Evolutionary conservation across 1,140 invertebrate species (phyloP).

Genomic region (Calliphora vicina): DNA sequence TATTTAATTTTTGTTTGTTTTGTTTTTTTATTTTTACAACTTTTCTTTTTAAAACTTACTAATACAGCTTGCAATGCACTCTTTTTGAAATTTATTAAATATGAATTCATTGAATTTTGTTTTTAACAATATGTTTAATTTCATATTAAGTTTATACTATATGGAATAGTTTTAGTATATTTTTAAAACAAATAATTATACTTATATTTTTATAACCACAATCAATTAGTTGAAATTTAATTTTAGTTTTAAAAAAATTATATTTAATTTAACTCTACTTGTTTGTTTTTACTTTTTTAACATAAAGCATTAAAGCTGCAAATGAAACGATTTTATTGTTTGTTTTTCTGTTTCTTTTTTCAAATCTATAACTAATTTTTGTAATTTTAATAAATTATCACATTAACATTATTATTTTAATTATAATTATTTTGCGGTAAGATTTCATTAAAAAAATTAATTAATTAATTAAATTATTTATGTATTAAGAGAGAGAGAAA

Average conservation of each 20-base stretch:
- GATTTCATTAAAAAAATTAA: no score
- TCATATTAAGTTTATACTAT: neutral
- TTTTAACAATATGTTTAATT: neutral
- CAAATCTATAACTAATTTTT: neutral
- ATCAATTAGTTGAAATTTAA: neutral
- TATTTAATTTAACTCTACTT: neutral
- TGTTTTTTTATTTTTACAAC: neutral
- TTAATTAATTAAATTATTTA: no score
- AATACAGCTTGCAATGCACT: neutral
- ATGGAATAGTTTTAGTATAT: neutral
- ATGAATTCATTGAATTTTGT: neutral
- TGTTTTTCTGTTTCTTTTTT: neutral
- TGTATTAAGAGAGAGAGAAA: neutral
- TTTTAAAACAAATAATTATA: neutral
- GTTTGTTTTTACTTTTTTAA: neutral
- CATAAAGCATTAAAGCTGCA: neutral
- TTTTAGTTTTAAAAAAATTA: neutral
- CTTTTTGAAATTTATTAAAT: neutral
- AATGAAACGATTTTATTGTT: constrained; percentile 12
- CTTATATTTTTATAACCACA: neutral
- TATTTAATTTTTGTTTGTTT: neutral
- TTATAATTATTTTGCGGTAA: neutral
- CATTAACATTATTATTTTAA: neutral
- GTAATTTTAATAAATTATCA: constrained; percentile 6
- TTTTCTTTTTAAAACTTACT: constrained; percentile 6